Base-by-base conservation (phyloP, 1,140 invertebrate genomes). In the Lethrus apterus region DNA sequence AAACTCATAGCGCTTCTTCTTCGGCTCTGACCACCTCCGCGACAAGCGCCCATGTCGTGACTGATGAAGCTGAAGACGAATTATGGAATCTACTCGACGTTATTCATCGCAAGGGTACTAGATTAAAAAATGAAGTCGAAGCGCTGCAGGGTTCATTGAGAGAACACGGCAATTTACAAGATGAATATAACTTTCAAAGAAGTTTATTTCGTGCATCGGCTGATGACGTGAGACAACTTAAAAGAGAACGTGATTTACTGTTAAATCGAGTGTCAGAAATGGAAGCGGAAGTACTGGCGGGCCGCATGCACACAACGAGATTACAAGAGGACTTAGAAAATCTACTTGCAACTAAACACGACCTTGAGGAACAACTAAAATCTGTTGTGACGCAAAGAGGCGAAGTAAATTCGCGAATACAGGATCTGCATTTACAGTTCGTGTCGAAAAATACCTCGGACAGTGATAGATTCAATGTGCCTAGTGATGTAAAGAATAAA, bases 21-120 rank as follows among this genome's bases (percentile, higher is more conserved):
- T 71, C 67, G 26, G 69, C 70, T 21, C 20, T 62, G 62, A 63
- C 74, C 52, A 58, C 72, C 24, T 62, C 75, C 50, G 63, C 76
- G 52, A 40, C 67, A 56, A 55, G 70, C 20, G 55, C 66, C 47
- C 4, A 11, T 38, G 10, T 38, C 7, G 5, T 26, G n/a, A 26
- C 65, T 29, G 64, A 71, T 46, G 77, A 80, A 46, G 73, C 74
- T 11, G 85, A 89, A 62, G 86, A 89, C 59, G 88, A 92, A 58
- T 70, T 91, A 8, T 87, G 84, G 78, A 84, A 86, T 52, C 71
- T 91, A 18, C 71, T 92, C 38, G 87, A 92, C 60, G 81, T 88
- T 50, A 90, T 90, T 54, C 85, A 91, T 51, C 70, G 80, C 17
- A 86, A 87, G 55, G 86, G 85, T 0, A 80, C 79, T 11, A 72